Base-by-base conservation (phyloP, 2,113 vertebrate genomes). In the Lasiurus cinereus region DNA sequence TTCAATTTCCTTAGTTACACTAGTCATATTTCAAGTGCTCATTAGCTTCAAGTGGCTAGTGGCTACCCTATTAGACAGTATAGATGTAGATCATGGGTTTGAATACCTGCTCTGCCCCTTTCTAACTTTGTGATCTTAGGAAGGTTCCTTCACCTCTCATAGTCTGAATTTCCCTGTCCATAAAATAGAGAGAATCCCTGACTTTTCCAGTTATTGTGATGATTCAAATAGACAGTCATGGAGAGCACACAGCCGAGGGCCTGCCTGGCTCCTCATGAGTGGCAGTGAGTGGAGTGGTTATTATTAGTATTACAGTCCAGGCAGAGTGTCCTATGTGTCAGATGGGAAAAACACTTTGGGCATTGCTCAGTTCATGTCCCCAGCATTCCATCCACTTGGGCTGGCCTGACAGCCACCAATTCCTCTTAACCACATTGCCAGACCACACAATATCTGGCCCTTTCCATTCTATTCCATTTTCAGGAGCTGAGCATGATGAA, bases 401-500 rank as follows among this genome's bases (percentile, higher is more conserved):
- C 87, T 66, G 46, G 62, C 48, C 86, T 83, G 91, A 77, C 11
- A 70, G 52, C 72, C 90, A 90, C 70, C 69, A 54, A 24, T 83
- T 69, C 48, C 92, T 85, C 92, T 94, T 93, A 94, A 97, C 83
- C 64, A 79, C 82, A 93, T 92, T 82, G 90, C 33, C 80, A 93
- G 95, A 96, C 95, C 93, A 90, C 94, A 91, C 69, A 96, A 88
- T 96, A 96, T 97, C 94, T 67, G 21, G 96, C 83, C 88, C 62
- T 93, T 94, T 94, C 96, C 93, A 96, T 94, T 69, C 80, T 2
- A 74, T 94, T 96, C 94, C 96, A 97, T 97, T 97, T 97, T 97
- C 92, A 87, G 96, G 96, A 97, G 94, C 95, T 91, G 90, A 95
- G 74, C 88, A 95, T 85, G 94, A 97, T 95, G 95, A 97, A 97